Evolutionary conservation across 2,888 invertebrate species (phyloP).

Genomic region (Meiosimyza decipiens): DNA sequence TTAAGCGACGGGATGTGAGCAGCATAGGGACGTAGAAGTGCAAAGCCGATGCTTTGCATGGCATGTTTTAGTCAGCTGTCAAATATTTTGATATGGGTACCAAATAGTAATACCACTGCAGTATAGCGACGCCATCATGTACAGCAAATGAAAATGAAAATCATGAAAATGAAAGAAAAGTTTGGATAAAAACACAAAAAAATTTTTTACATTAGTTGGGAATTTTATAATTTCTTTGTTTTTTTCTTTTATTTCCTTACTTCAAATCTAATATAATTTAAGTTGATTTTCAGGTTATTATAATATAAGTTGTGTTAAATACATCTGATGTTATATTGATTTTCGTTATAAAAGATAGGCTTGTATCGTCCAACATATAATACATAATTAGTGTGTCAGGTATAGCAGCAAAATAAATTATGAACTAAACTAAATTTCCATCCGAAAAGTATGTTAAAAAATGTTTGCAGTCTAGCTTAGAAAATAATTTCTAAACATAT

Average conservation of each 20-base stretch:
- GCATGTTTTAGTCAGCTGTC: conserved; percentile 68
- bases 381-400: too few relatives aligned
- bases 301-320: conserved; percentile 10
- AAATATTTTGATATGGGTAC: conserved; percentile 68
- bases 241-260: not conserved
- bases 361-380: too few relatives aligned
- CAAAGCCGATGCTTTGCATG: conserved; percentile 55
- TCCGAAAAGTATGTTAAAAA: too few relatives aligned
- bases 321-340: not conserved
- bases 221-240: not conserved
- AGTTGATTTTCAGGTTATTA: conserved; percentile 23
- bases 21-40: conserved; percentile 16
- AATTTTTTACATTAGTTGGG: too few relatives aligned
- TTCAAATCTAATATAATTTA: conserved; percentile 27
- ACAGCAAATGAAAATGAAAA: conserved; percentile 15
- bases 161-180: not conserved
- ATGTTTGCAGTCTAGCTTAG: too few relatives aligned
- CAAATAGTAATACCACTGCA: conserved; percentile 35
- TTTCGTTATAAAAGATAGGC: too few relatives aligned
- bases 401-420: too few relatives aligned
- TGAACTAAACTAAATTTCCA: too few relatives aligned
- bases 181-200: not conserved
- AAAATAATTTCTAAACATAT: too few relatives aligned
- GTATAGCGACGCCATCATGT: conserved; percentile 15
- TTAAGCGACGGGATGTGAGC: conserved; percentile 45